These are phyloP conservation scores for Arbacia lixula DNA, from an alignment of 53 echinoderm and acorn worm species.

Conservation along the genomic window DNA sequence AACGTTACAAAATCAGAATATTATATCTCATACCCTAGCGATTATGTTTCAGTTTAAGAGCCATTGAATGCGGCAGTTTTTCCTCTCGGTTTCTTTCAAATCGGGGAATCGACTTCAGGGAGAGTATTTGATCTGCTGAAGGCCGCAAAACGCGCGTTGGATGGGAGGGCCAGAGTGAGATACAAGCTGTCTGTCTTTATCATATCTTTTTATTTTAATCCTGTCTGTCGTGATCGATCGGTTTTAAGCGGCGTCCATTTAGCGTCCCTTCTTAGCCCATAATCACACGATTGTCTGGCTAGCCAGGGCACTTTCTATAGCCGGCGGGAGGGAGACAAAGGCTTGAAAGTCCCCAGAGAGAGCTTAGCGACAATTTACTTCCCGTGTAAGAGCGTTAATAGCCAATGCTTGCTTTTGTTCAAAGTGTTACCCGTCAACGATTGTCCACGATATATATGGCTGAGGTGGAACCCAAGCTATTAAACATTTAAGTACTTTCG, in stretches of 20 bases:
- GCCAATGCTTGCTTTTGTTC: slow-evolving; percentile 30
- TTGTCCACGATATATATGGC: slow-evolving; percentile 8
- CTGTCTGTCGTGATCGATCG: slow-evolving; percentile 46
- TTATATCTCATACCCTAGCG: too few species aligned
- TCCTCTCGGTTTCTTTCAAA: too few species aligned
- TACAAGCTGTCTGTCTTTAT: slow-evolving; percentile 27
- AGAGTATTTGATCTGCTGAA: too few species aligned
- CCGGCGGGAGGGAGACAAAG: not conserved
- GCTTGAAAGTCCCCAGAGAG: not conserved
- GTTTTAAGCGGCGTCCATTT: slow-evolving; percentile 45
- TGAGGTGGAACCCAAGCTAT: slow-evolving; percentile 48
- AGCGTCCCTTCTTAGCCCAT: not conserved
- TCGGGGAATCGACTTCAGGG: too few species aligned
- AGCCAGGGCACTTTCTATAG: not conserved
- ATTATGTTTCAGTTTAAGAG: too few species aligned
- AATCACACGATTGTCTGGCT: slow-evolving; percentile 47
- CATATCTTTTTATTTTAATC: slow-evolving; percentile 14
- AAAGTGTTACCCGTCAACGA: slow-evolving; percentile 31
- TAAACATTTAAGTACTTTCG: slow-evolving; percentile 51
- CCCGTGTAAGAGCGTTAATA: slow-evolving; percentile 40
- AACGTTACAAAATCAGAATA: too few species aligned
- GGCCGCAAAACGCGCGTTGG: too few species aligned
- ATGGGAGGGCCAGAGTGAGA: slow-evolving; percentile 5
- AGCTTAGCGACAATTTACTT: slow-evolving; percentile 30
- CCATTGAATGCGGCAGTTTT: too few species aligned